Conservation (phyloP, 2,888 invertebrate species). For the Scaptodrosophila latifasciaeformis region DNA sequence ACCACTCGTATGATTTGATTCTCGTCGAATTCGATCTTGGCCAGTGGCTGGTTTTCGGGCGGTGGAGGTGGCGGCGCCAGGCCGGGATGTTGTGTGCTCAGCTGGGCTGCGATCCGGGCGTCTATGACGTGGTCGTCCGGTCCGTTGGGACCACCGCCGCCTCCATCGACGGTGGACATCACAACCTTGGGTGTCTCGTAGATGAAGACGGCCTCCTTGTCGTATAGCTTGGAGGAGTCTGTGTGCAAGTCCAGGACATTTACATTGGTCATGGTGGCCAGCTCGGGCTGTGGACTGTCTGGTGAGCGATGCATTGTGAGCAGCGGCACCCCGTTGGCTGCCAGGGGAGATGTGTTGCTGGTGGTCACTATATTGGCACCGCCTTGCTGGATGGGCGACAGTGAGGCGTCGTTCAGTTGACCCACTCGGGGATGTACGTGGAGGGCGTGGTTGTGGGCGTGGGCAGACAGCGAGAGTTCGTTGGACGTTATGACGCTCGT, state of each 20-base stretch:
- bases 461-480: slow-evolving; percentile 64
- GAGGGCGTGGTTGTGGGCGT: slow-evolving; percentile 42
- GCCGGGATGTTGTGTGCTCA: slow-evolving; percentile 51
- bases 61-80: slow-evolving; percentile 40
- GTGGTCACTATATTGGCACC: slow-evolving; percentile 55
- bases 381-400: slow-evolving; percentile 55
- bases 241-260: slow-evolving; percentile 84
- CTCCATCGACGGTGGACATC: slow-evolving; percentile 56
- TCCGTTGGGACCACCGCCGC: slow-evolving; percentile 33
- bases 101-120: slow-evolving; percentile 73
- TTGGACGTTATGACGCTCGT: slow-evolving; percentile 72
- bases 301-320: slow-evolving; percentile 75
- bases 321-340: slow-evolving; percentile 70
- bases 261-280: slow-evolving; percentile 92
- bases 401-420: slow-evolving; percentile 56
- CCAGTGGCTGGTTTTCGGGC: slow-evolving; percentile 69
- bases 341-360: slow-evolving; percentile 60
- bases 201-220: slow-evolving; percentile 74
- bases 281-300: slow-evolving; percentile 83
- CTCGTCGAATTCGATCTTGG: slow-evolving; percentile 75
- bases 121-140: slow-evolving; percentile 73
- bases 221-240: slow-evolving; percentile 73
- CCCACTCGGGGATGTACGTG: slow-evolving; percentile 28
- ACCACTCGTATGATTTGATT: slow-evolving; percentile 75
- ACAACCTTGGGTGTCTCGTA: slow-evolving; percentile 73